Evolutionary conservation across 2,797 vertebrate species (phyloP).

Genomic region (Leptoclinus maculatus): DNA sequence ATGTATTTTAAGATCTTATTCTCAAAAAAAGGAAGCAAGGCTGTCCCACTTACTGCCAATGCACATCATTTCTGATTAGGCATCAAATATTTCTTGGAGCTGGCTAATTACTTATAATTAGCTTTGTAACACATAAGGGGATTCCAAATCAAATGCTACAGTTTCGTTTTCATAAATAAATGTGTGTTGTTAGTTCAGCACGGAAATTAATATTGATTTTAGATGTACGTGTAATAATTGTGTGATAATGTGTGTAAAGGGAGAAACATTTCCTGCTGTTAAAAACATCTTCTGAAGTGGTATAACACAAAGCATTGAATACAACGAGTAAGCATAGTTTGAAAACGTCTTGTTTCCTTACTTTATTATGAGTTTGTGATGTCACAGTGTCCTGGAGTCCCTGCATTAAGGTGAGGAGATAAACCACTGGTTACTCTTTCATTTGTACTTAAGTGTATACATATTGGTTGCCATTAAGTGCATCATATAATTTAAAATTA

Average conservation of each 20-base stretch:
- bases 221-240: no score
- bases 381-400: background rate
- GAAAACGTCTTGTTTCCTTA: background rate
- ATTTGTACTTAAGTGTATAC: background rate
- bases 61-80: background rate
- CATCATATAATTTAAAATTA: background rate
- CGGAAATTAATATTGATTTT: background rate
- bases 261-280: background rate
- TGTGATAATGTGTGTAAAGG: background rate
- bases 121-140: background rate
- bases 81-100: background rate
- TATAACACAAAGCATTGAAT: background rate
- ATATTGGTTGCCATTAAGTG: background rate
- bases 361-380: background rate
- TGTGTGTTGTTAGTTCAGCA: background rate
- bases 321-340: constrained; percentile 4
- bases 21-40: constrained; percentile 4
- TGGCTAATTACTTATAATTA: background rate
- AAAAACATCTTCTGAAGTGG: background rate
- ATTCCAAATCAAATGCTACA: background rate
- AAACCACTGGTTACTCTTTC: background rate
- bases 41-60: background rate
- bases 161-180: background rate
- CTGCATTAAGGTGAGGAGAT: background rate
- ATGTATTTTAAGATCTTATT: background rate